Percentiles rank a stretch among this genome's conserved stretches.
These are phyloP conservation scores for Saccopteryx bilineata DNA, from an alignment of 2,113 vertebrate genomes.

Conservation along the genomic window DNA sequence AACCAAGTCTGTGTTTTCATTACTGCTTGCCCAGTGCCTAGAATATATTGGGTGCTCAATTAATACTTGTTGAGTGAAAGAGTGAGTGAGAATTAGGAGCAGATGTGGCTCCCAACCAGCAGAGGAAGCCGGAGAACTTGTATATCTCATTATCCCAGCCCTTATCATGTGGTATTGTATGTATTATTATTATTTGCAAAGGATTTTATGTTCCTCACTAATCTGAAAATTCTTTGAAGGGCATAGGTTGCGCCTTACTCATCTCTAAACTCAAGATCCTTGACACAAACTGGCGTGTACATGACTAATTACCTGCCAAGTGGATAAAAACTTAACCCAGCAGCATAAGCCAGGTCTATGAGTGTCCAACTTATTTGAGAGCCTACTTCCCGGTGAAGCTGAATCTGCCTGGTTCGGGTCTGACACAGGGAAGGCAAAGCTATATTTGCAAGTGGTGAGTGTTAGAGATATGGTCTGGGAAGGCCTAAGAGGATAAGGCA, in stretches of 20 bases:
- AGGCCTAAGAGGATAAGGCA: not conserved
- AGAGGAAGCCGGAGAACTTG: not conserved
- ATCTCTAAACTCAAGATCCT: conserved; percentile 16
- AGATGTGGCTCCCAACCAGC: not conserved
- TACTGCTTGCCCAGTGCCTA: not conserved
- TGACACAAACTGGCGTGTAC: not conserved
- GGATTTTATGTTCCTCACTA: not conserved
- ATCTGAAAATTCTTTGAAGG: not conserved
- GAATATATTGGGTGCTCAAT: not conserved
- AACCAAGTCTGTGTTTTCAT: not conserved
- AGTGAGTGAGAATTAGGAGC: conserved; percentile 8
- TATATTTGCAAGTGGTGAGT: not conserved
- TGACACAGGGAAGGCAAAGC: not conserved
- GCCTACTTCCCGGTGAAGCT: not conserved
- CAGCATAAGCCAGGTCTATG: not conserved
- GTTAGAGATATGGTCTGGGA: not conserved
- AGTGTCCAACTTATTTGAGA: not conserved
- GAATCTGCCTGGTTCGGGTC: not conserved
- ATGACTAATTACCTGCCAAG: not conserved
- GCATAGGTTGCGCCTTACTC: not conserved
- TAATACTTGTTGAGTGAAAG: not conserved
- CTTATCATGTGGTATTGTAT: not conserved
- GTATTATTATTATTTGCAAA: not conserved
- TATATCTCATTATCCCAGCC: not conserved
- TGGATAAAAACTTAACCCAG: not conserved